Base-by-base conservation (phyloP, 2,888 invertebrate species). In the Perdita meconis region DNA sequence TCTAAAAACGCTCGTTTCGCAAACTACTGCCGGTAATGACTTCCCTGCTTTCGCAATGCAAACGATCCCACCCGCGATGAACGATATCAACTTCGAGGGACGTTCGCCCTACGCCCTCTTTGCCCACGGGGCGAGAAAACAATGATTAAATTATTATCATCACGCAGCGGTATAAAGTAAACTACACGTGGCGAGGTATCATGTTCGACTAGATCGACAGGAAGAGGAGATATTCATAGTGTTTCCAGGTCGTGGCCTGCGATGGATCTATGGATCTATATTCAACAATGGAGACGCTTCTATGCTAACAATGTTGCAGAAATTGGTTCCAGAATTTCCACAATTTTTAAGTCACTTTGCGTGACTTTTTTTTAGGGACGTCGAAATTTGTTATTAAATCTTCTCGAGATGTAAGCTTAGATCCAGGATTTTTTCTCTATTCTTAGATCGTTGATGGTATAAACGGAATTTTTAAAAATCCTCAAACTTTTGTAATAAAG, bases 151-250 rank as follows among this genome's bases (percentile, higher is more conserved):
- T 77, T 59, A 74, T 74, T 74, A 51, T 57, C 34, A 57, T 64
- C 51, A 56, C 22, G 57, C 19, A 12, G 30, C 22, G n/a, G 1
- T 8, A 5, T 10, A 36, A 40, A 12, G n/a, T 34, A 22, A 38
- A 36, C 10, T 13, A 13, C 16, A 4, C 38, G 36, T 51, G 36
- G 19, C 38, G 44, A 13, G 8, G 38, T 65, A 22, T 71, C 50
- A 26, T 24, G 30, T 51, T 63, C 61, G 57, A 10, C 63, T 30
- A 60, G 63, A 72, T 59, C 78, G 67, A 16, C 78, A 63, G 78
- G 72, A 78, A 78, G 78, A 71, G 36, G 55, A 42, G 50, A 75
- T 22, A 19, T 65, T 67, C 71, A 80, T 67, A 67, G 67, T 68
- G 64, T 75, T 65, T 71, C 60, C 56, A 68, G 64, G 56, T 64